Base-by-base conservation (phyloP, 2,797 vertebrate species). In the Zalophus californianus region DNA sequence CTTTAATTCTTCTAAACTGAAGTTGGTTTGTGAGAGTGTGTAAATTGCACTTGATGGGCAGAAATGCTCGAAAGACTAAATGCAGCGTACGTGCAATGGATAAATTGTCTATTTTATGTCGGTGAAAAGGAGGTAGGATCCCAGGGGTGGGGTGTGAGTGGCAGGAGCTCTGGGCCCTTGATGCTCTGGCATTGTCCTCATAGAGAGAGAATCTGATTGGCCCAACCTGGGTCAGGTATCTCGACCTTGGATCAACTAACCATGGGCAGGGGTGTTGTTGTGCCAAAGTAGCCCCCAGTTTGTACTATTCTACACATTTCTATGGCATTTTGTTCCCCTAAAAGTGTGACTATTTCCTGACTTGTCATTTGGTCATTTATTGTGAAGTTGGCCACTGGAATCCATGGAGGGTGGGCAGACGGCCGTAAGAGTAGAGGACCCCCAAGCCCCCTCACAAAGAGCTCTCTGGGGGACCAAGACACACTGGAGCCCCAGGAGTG, bases 11-110 rank as follows among this genome's bases (percentile, higher is more conserved):
- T 98, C 98, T 98, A 98, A 98, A 97, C 93, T 98, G 98, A 98
- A 98, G 97, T 97, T 89, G 96, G 98, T 98, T 98, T 99, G 98
- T 99, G 99, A 98, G 99, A 97, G 78, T 99, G 98, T 99, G 98
- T 97, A 99, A 56, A 35, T 75, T 23, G 35, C 99, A 98, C 99
- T 98, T 99, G 98, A 98, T 99, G 98, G 99, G 98, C 89, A 98
- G 84, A 98, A 98, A 98, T 98, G 97, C 98, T 98, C 98, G 97
- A 99, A 98, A 99, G 98, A 98, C 98, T 98, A 98, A 98, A 98
- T 98, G 98, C 98, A 98, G 98, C 97, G 98, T 99, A 98, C 98
- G 98, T 98, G 97, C 98, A 99, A 99, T 98, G 98, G 98, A 98
- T 98, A 98, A 98, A 97, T 98, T 92, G 98, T 98, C 98, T 98